Conservation (phyloP, 2,113 vertebrate species). For the Centrocercus urophasianus region DNA sequence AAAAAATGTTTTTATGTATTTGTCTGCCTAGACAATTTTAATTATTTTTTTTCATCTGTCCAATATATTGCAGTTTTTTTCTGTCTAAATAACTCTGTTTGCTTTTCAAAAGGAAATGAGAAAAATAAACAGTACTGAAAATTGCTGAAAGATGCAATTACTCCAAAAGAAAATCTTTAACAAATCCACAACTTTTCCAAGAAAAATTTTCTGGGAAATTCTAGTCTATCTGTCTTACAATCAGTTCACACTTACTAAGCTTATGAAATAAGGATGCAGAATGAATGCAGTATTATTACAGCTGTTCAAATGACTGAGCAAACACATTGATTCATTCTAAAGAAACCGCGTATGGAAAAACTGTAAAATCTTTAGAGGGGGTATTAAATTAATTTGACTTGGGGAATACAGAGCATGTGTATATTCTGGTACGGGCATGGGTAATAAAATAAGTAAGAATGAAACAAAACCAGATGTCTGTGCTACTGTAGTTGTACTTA, state of each 20-base stretch:
- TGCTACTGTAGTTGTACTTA: background rate
- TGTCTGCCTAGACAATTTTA: background rate
- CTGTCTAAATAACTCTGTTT: background rate
- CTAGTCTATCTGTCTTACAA: background rate
- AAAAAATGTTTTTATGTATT: background rate
- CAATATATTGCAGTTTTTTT: background rate
- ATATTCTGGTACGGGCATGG: background rate
- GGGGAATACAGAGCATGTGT: background rate
- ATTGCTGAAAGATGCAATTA: background rate
- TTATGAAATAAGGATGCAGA: background rate
- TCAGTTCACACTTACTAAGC: background rate
- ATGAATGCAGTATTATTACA: constrained; percentile 30
- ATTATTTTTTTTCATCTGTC: background rate
- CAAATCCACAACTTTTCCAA: background rate
- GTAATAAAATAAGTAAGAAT: background rate
- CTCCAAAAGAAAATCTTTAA: background rate
- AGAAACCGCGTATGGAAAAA: background rate
- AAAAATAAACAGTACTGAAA: background rate
- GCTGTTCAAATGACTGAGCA: constrained; percentile 12
- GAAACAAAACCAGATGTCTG: background rate
- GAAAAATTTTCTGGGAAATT: background rate
- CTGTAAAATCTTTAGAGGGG: background rate
- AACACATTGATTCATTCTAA: constrained; percentile 45
- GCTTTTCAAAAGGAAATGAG: background rate
- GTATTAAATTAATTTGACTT: background rate